phyloP scores from a whole-genome alignment of 2,113 vertebrate species.

The Callospermophilus lateralis region DNA sequence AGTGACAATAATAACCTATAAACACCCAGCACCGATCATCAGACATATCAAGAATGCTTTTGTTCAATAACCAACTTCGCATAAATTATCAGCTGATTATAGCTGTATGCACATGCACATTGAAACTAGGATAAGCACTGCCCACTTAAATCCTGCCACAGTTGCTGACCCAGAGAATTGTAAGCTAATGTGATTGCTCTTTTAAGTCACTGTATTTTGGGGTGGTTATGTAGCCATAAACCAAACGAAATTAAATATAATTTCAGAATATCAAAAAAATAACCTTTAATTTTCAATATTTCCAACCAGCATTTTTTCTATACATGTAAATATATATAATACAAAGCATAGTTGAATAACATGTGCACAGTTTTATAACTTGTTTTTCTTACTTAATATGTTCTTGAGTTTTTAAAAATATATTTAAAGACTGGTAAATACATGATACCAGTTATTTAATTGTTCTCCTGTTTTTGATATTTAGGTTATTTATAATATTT shows the following conservation, averaged over 20 bases:
- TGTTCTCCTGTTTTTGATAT: neutral
- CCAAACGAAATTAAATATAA: neutral
- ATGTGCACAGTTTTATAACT: neutral
- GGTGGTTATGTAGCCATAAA: neutral
- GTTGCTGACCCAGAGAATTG: neutral
- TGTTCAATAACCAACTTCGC: neutral
- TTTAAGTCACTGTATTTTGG: neutral
- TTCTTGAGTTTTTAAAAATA: conserved; percentile 9
- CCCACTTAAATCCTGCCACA: neutral
- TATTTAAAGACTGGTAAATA: neutral
- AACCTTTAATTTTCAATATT: neutral
- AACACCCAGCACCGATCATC: neutral
- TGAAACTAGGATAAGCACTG: neutral
- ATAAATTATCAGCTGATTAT: neutral
- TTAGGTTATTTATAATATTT: neutral
- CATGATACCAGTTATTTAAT: neutral
- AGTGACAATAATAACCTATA: neutral
- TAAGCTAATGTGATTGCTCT: neutral
- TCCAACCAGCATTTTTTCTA: neutral
- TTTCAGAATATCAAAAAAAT: neutral
- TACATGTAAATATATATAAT: neutral
- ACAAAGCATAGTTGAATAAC: neutral
- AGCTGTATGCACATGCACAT: neutral
- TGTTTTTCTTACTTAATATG: neutral
- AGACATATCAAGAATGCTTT: neutral